Evolutionary conservation across 2,888 invertebrate genomes (phyloP), one percentile per base, ranked within the genome.

Genomic region (Neelides folsomi): DNA sequence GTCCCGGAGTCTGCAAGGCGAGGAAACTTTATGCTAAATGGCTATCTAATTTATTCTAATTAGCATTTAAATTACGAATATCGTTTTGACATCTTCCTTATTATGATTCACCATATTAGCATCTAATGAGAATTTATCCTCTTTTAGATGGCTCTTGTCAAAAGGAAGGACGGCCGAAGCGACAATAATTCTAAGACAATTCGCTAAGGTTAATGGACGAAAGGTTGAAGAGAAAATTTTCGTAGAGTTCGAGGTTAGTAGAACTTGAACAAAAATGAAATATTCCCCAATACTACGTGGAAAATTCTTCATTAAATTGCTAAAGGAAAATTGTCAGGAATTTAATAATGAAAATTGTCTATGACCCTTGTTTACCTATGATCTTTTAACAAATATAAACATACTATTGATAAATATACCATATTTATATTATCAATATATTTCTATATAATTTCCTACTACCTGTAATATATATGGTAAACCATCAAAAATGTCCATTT

Each of bases 141-240:
- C 62, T 72, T 72, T 15, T 70, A 83, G 85, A 64, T 89, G 89
- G 89, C 71, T 90, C 38, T 82, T 87, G 1, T 86, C 88, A 0
- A 86, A 87, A 72, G 88, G 88, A 2, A 78, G 82, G 69, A 76
- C 85, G 2, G 84, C 86, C 64, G 80, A 82, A 67, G 86, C 89
- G 0, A 74, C 87, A 9, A 72, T 69, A 0, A 88, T 89, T 41
- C 75, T 89, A 66, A 80, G 79, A 68, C 84, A 81, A 66, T 83
- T 89, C 66, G 86, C 87, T 66, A 77, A 77, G 58, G 79, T 86
- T 49, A 90, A 90, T 69, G 79, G 80, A 45, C 81, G 78, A 1
- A 78, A 79, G 59, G 81, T 88, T 10, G 79, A 83, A 0, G 81
- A 82, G 0, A 79, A 79, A 67, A 76, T 85, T 7, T 81, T 86